phyloP scores from a whole-genome alignment of 2,888 invertebrate genomes.

The Tipula helvola region DNA sequence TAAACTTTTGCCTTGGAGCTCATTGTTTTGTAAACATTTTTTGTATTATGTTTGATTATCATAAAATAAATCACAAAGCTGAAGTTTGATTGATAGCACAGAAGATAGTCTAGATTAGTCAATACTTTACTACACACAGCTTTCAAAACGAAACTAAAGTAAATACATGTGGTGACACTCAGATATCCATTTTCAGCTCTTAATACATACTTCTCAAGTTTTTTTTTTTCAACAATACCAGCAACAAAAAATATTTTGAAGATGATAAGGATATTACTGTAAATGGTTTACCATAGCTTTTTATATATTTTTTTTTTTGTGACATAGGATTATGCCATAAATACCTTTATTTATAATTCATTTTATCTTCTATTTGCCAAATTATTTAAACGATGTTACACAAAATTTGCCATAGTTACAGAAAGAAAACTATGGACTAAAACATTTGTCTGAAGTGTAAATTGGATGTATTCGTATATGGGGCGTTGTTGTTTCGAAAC shows the following conservation, averaged over 20 bases:
- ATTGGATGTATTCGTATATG: not conserved
- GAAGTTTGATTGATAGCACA: not conserved
- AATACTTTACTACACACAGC: not conserved
- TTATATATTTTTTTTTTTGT: not conserved
- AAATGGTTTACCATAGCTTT: not conserved
- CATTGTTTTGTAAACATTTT: not conserved
- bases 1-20: not conserved
- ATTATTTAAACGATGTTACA: not conserved
- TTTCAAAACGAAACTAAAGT: not conserved
- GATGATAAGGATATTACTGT: not conserved
- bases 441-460: not conserved
- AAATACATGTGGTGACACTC: not conserved
- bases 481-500: not conserved
- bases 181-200: not conserved
- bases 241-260: not conserved
- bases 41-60: not conserved
- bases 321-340: not conserved
- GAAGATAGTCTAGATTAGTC: not conserved
- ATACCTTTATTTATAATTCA: not conserved
- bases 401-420: not conserved
- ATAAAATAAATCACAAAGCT: not conserved
- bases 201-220: not conserved
- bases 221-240: not conserved
- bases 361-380: not conserved
- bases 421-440: not conserved